These are phyloP conservation scores for Corbicula japonica DNA, from an alignment of 2,888 invertebrate species.

Conservation along the genomic window DNA sequence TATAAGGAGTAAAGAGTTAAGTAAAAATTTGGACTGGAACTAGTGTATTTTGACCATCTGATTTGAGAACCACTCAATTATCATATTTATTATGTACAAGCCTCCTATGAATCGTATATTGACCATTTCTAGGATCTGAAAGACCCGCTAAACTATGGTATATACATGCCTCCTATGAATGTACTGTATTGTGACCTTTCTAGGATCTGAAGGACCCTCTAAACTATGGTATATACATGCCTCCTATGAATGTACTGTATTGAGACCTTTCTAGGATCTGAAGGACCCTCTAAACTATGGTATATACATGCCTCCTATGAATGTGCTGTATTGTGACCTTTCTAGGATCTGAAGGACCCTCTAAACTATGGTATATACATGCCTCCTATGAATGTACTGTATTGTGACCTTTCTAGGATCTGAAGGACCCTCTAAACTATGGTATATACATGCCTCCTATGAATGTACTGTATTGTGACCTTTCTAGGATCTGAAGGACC, in stretches of 20 bases:
- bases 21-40: too few relatives aligned
- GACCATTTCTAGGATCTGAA: too few relatives aligned
- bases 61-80: conserved; percentile 98
- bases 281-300: conserved; percentile 99
- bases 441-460: conserved; percentile 99
- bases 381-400: conserved; percentile 98
- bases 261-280: conserved; percentile 90
- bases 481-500: too few relatives aligned
- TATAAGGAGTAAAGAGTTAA: too few relatives aligned
- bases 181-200: too few relatives aligned
- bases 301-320: conserved; percentile 98
- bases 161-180: too few relatives aligned
- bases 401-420: too few relatives aligned
- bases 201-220: conserved; percentile 98
- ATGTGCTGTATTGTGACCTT: too few relatives aligned
- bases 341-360: conserved; percentile 96
- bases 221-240: conserved; percentile 99
- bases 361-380: conserved; percentile 99
- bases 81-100: conserved; percentile 99
- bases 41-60: too few relatives aligned
- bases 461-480: too few relatives aligned
- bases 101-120: conserved; percentile 99
- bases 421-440: conserved; percentile 99
- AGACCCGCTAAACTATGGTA: too few relatives aligned
- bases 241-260: conserved; percentile 99